Evolutionary conservation across 2,888 invertebrate genomes (phyloP).

Genomic region (Epirrita christyi): DNA sequence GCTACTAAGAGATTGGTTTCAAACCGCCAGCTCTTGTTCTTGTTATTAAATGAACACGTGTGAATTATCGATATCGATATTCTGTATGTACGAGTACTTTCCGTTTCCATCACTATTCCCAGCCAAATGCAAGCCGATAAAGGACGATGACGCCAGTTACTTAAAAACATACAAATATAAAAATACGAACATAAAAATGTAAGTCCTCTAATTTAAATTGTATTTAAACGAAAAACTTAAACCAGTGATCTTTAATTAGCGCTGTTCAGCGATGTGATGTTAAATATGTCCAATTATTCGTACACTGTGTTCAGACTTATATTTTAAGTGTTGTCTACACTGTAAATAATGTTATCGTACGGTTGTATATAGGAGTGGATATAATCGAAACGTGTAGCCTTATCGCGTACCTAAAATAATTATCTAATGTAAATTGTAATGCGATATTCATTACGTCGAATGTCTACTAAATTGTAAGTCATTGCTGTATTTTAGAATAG

Average conservation of each 20-base stretch:
- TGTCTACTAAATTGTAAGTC: constrained; percentile 2
- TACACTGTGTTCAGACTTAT: constrained; percentile 39
- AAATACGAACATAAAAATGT: not conserved
- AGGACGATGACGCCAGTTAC: no score
- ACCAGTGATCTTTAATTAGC: constrained; percentile 9
- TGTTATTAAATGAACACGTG: no score
- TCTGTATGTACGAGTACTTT: no score
- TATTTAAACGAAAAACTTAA: not conserved
- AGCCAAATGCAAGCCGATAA: no score
- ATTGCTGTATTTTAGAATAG: constrained; percentile 13
- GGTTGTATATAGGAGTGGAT: constrained; percentile 13
- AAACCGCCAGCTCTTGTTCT: no score
- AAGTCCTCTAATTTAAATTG: constrained; percentile 3
- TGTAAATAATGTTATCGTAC: constrained; percentile 30
- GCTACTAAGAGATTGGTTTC: no score
- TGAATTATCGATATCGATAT: no score
- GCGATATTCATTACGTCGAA: constrained; percentile 14
- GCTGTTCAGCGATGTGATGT: constrained; percentile 21
- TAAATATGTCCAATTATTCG: constrained; percentile 24
- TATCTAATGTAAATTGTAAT: constrained; percentile 24
- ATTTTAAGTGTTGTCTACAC: constrained; percentile 22
- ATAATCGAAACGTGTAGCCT: constrained; percentile 37
- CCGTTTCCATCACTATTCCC: no score
- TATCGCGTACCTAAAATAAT: constrained; percentile 41
- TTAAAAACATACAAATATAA: not conserved